Percentiles rank a stretch among this genome's conserved stretches.
These are phyloP conservation scores for Drosophila acutilabella DNA, from an alignment of 2,888 invertebrate species.

Conservation along the genomic window DNA sequence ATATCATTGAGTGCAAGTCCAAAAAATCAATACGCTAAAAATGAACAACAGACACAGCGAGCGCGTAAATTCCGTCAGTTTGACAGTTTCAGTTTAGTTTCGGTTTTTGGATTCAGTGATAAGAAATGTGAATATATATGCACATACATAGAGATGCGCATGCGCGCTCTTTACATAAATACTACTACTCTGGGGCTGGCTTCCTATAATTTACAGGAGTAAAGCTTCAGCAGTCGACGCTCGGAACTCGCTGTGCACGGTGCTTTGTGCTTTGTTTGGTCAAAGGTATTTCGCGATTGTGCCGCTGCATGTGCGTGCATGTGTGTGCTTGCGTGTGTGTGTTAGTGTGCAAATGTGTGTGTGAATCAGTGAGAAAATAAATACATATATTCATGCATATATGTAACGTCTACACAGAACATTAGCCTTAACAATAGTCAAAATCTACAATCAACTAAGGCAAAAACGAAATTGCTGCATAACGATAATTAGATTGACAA, in stretches of 20 bases:
- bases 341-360: slow-evolving; percentile 45
- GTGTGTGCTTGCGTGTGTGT: slow-evolving; percentile 46
- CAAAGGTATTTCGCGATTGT: slow-evolving; percentile 53
- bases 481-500: slow-evolving; percentile 57
- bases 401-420: slow-evolving; percentile 32
- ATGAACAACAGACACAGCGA: slow-evolving; percentile 49
- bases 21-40: slow-evolving; percentile 65
- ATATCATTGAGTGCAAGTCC: slow-evolving; percentile 25
- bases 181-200: slow-evolving; percentile 17
- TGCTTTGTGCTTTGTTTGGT: slow-evolving; percentile 41
- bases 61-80: slow-evolving; percentile 80
- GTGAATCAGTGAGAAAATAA: slow-evolving; percentile 45
- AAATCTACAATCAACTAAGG: slow-evolving; percentile 34
- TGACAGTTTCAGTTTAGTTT: slow-evolving; percentile 48
- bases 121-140: slow-evolving; percentile 48
- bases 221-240: slow-evolving; percentile 64
- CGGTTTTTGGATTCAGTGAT: slow-evolving; percentile 58
- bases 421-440: slow-evolving; percentile 59
- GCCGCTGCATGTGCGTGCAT: slow-evolving; percentile 69
- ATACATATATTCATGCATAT: slow-evolving; percentile 10
- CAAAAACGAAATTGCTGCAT: slow-evolving; percentile 38
- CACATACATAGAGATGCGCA: slow-evolving; percentile 27
- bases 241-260: slow-evolving; percentile 73
- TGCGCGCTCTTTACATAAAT: slow-evolving; percentile 54
- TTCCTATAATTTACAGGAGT: slow-evolving; percentile 37